A percentile compares a stretch with the other conserved stretches of the same genome.
Evolutionary conservation across 2,888 invertebrate species (phyloP).

Genomic region (Plagodis pulveraria): DNA sequence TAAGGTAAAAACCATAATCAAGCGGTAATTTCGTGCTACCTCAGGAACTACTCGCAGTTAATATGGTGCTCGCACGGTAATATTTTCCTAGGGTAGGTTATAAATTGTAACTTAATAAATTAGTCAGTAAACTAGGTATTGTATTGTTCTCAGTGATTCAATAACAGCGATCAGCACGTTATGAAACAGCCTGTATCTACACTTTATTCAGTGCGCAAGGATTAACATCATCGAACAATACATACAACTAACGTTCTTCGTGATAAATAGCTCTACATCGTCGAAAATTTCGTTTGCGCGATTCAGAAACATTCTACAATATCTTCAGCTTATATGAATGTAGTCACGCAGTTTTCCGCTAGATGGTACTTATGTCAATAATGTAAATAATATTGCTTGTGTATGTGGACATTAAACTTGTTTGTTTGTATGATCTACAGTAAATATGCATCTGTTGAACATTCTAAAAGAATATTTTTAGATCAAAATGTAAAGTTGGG

Average conservation of each 20-base stretch:
- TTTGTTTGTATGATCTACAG: too few species aligned
- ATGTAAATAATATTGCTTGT: background rate
- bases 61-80: too few species aligned
- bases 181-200: constrained; percentile 59
- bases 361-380: constrained; percentile 37
- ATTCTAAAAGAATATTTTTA: too few species aligned
- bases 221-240: constrained; percentile 61
- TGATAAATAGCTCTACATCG: background rate
- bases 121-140: background rate
- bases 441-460: too few species aligned
- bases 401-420: too few species aligned
- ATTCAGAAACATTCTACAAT: constrained; percentile 29
- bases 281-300: constrained; percentile 41
- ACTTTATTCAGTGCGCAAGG: constrained; percentile 73
- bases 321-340: constrained; percentile 1
- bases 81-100: too few species aligned
- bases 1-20: too few species aligned
- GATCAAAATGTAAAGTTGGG: too few species aligned
- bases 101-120: too few species aligned
- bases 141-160: constrained; percentile 60
- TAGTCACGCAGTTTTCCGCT: constrained; percentile 16
- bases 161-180: constrained; percentile 61
- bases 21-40: too few species aligned
- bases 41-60: too few species aligned
- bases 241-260: background rate